phyloP scores from a whole-genome alignment of 2,888 invertebrate genomes.

The Synergus gifuensis region DNA sequence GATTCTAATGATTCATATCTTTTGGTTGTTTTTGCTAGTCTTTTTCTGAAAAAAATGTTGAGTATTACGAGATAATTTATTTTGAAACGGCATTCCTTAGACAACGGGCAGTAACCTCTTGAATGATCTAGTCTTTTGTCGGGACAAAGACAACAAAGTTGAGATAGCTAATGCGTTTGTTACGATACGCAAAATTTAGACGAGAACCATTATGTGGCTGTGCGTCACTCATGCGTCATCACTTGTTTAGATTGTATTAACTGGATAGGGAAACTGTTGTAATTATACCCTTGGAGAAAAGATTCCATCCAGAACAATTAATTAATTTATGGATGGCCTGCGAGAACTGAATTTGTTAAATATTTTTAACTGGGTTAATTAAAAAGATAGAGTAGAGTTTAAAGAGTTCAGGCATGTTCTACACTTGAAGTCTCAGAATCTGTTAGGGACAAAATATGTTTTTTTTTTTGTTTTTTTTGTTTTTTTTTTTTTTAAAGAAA shows the following conservation, averaged over 20 bases:
- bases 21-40: neutral
- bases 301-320: slow-evolving; percentile 8
- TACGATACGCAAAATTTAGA: neutral
- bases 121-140: neutral
- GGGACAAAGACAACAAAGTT: neutral
- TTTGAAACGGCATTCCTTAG: neutral
- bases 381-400: neutral
- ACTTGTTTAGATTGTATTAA: slow-evolving; percentile 32
- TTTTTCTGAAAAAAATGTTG: neutral
- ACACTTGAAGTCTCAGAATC: no score
- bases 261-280: neutral
- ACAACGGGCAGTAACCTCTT: neutral
- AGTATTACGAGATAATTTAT: neutral
- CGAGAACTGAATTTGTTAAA: neutral
- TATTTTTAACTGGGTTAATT: neutral
- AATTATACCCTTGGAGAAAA: slow-evolving; percentile 7
- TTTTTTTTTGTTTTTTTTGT: no score
- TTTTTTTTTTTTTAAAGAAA: no score
- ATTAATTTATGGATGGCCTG: neutral
- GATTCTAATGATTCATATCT: no score
- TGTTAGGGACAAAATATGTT: no score
- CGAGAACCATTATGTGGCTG: neutral
- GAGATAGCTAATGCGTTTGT: neutral
- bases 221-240: slow-evolving; percentile 11
- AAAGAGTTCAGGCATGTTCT: neutral